Conservation (phyloP, 1,140 invertebrate species). For the Mercenaria mercenaria region DNA sequence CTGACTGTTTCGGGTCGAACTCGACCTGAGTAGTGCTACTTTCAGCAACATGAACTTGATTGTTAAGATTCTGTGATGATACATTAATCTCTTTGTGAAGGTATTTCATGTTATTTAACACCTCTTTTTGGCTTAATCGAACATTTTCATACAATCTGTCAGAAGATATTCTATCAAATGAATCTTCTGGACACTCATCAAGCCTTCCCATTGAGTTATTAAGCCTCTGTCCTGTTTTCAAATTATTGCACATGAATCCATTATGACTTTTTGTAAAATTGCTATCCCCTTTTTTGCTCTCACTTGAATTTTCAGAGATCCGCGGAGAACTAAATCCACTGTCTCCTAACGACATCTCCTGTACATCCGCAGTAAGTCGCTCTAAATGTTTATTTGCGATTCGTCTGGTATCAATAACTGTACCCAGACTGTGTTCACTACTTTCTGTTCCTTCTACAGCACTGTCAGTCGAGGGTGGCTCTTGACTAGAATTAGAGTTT, state of each 20-base stretch:
- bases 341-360: constrained; percentile 73
- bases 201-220: constrained; percentile 53
- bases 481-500: constrained; percentile 51
- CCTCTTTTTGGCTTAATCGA: constrained; percentile 53
- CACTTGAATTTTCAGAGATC: constrained; percentile 64
- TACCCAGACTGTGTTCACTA: constrained; percentile 64
- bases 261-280: constrained; percentile 5
- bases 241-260: constrained; percentile 64
- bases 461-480: constrained; percentile 57
- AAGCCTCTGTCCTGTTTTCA: constrained; percentile 27
- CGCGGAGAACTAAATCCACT: constrained; percentile 79
- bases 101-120: constrained; percentile 66
- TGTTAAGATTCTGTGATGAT: constrained; percentile 61
- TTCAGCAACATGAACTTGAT: constrained; percentile 7
- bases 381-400: constrained; percentile 51
- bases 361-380: constrained; percentile 42
- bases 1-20: constrained; percentile 65
- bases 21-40: constrained; percentile 26
- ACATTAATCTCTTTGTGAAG: constrained; percentile 65
- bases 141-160: constrained; percentile 66
- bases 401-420: constrained; percentile 51
- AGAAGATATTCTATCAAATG: constrained; percentile 56
- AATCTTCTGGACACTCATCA: constrained; percentile 54
- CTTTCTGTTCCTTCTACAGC: constrained; percentile 49
- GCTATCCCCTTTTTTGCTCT: constrained; percentile 15